These are phyloP conservation scores for Saccostrea echinata DNA, from an alignment of 1,140 invertebrate species.

Conservation along the genomic window DNA sequence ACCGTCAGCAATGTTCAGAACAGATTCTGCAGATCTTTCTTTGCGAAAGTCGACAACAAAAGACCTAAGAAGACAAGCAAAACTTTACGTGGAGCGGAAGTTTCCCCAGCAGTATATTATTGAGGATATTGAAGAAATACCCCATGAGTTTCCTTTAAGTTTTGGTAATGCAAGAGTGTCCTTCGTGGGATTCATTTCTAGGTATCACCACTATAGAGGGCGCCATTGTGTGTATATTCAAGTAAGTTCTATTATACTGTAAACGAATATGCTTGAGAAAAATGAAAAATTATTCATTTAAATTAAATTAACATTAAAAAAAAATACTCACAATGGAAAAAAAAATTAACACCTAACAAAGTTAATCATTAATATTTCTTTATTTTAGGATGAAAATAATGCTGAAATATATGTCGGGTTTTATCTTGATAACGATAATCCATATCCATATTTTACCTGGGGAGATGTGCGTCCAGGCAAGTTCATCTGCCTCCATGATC, in stretches of 20 bases:
- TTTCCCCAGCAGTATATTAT: not conserved
- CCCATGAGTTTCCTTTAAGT: not conserved
- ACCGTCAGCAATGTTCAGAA: not conserved
- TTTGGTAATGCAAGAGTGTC: not conserved
- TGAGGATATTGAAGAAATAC: not conserved
- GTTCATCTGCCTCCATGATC: slow-evolving; percentile 60
- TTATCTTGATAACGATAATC: slow-evolving; percentile 59
- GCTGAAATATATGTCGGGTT: slow-evolving; percentile 60
- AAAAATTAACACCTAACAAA: too few species aligned
- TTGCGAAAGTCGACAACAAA: not conserved
- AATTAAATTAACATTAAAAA: too few species aligned
- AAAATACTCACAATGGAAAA: too few species aligned
- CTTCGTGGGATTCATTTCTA: slow-evolving; percentile 53
- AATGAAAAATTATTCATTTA: too few species aligned
- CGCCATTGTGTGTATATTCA: slow-evolving; percentile 53
- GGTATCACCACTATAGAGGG: slow-evolving; percentile 46
- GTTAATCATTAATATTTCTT: not conserved
- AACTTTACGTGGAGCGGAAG: not conserved
- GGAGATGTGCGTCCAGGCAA: slow-evolving; percentile 52
- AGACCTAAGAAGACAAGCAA: not conserved
- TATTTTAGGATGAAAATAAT: slow-evolving; percentile 54
- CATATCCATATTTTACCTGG: slow-evolving; percentile 61
- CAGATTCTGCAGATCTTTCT: not conserved
- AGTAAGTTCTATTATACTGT: not conserved
- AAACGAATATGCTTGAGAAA: too few species aligned